Evolutionary conservation across 2,888 invertebrate species (phyloP).

Genomic region (Ophion slaviceki): DNA sequence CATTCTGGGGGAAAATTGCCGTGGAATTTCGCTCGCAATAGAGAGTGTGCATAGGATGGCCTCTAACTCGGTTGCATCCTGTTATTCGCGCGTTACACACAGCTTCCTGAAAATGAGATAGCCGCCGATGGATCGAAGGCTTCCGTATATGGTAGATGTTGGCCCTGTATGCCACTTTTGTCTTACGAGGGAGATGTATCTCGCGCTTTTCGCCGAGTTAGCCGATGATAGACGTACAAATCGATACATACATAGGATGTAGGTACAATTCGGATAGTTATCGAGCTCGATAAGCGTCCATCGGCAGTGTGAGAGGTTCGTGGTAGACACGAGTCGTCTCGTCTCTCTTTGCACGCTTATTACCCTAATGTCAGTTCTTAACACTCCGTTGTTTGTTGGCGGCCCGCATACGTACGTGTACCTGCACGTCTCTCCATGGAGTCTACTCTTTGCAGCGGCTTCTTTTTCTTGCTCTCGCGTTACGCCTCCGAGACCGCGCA

Average conservation of each 20-base stretch:
- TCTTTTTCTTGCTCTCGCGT: background rate
- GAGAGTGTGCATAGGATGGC: constrained; percentile 54
- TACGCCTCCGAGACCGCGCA: background rate
- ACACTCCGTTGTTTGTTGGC: constrained; percentile 80
- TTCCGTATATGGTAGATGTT: background rate
- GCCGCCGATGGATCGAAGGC: constrained; percentile 10
- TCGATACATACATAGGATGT: background rate
- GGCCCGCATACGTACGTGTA: constrained; percentile 69
- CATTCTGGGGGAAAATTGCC: constrained; percentile 72
- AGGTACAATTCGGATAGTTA: background rate
- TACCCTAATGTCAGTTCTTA: constrained; percentile 83
- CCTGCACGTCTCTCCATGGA: constrained; percentile 28
- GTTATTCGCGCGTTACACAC: constrained; percentile 70
- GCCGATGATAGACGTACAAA: constrained; percentile 1
- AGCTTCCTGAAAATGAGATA: constrained; percentile 66
- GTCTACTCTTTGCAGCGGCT: constrained; percentile 14
- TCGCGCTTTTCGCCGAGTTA: background rate
- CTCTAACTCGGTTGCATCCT: constrained; percentile 66
- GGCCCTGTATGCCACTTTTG: constrained; percentile 36
- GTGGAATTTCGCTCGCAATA: constrained; percentile 66
- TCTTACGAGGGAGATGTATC: constrained; percentile 9
- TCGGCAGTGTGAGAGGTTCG: constrained; percentile 41
- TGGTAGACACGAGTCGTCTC: background rate
- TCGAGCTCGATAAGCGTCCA: constrained; percentile 46
- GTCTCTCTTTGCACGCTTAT: constrained; percentile 81